phyloP scores from a whole-genome alignment of 2,797 vertebrate species.

The Silurus aristotelis region DNA sequence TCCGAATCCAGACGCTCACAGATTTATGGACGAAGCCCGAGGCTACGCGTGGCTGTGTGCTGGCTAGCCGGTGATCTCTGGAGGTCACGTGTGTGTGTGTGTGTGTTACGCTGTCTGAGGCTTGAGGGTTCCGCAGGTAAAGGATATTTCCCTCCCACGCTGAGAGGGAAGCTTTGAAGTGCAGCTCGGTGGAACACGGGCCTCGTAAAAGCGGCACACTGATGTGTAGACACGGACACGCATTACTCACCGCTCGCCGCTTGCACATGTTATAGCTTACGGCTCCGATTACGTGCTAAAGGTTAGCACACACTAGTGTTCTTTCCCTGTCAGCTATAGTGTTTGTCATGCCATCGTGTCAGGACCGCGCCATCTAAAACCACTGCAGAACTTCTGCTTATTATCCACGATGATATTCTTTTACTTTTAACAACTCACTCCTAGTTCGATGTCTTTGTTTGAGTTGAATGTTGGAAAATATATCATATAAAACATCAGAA shows the following conservation, averaged over 20 bases:
- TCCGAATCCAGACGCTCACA: slow-evolving; percentile 37
- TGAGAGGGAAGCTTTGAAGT: slow-evolving; percentile 55
- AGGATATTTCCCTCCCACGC: slow-evolving; percentile 46
- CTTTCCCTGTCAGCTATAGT: background rate
- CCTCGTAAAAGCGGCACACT: slow-evolving; percentile 60
- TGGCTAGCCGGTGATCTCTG: background rate
- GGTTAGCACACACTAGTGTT: slow-evolving; percentile 15
- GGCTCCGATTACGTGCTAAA: slow-evolving; percentile 64
- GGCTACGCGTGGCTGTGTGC: slow-evolving; percentile 30
- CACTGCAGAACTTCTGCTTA: background rate
- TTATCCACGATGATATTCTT: background rate
- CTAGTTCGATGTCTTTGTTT: too few species aligned
- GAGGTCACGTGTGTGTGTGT: slow-evolving; percentile 7
- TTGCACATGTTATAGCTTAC: slow-evolving; percentile 60
- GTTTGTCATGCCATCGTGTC: slow-evolving; percentile 33
- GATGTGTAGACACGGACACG: slow-evolving; percentile 56
- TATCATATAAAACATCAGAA: background rate
- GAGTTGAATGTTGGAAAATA: background rate
- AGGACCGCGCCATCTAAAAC: background rate
- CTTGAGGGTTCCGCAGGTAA: slow-evolving; percentile 47
- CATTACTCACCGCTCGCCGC: slow-evolving; percentile 68
- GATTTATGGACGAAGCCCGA: slow-evolving; percentile 46
- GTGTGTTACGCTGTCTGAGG: slow-evolving; percentile 27
- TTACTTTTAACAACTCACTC: background rate
- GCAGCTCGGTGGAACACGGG: slow-evolving; percentile 2